Conservation (phyloP, 2,888 invertebrate genomes). For the Callimorpha dominula region DNA sequence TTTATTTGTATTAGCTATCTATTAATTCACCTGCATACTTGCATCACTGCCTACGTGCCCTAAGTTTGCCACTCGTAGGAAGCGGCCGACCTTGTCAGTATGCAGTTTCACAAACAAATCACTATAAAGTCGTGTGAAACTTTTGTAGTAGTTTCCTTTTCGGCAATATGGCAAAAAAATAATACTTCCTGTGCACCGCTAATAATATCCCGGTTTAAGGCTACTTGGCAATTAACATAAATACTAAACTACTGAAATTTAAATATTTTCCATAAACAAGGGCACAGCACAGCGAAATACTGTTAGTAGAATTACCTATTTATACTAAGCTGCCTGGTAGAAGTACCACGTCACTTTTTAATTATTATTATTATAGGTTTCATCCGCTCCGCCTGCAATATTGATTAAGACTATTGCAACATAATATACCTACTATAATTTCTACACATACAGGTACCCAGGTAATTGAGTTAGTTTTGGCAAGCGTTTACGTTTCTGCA, state of each 20-base stretch:
- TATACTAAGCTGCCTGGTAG: background rate
- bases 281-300: background rate
- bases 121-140: slow-evolving; percentile 29
- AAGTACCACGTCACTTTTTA: background rate
- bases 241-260: background rate
- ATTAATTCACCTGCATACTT: slow-evolving; percentile 57
- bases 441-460: background rate
- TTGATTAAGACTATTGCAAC: slow-evolving; percentile 8
- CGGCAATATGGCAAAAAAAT: slow-evolving; percentile 31
- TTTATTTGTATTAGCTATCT: slow-evolving; percentile 48
- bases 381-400: background rate
- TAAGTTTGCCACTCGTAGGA: slow-evolving; percentile 66
- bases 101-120: slow-evolving; percentile 37
- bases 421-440: background rate
- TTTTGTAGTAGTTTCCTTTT: slow-evolving; percentile 29
- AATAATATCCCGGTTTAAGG: slow-evolving; percentile 25
- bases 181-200: slow-evolving; percentile 24
- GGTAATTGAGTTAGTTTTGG: slow-evolving; percentile 57
- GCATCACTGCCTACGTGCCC: slow-evolving; percentile 46
- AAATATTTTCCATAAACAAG: background rate
- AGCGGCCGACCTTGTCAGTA: slow-evolving; percentile 72
- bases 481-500: slow-evolving; percentile 70
- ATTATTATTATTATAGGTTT: background rate
- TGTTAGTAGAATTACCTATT: background rate
- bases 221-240: background rate